A percentile compares a stretch with the other conserved stretches of the same genome.
Conservation (phyloP, 2,113 vertebrate species). For the Erythrocercus mccallii region DNA sequence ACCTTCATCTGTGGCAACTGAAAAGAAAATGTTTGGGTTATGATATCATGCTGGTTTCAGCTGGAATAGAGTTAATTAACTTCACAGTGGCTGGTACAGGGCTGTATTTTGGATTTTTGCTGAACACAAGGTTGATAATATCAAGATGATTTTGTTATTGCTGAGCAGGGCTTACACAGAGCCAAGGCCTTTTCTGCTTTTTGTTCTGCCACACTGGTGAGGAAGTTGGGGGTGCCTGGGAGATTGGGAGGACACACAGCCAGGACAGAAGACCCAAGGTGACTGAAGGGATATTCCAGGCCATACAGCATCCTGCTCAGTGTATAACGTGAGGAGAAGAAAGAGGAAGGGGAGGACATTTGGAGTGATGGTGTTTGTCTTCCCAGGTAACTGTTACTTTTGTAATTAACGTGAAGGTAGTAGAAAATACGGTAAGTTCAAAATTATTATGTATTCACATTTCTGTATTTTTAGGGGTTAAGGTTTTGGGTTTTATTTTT, state of each 20-base stretch:
- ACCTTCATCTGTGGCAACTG: background rate
- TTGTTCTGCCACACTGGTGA: background rate
- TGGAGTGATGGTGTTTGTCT: background rate
- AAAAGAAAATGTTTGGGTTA: background rate
- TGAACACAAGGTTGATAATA: background rate
- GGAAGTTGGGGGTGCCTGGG: background rate
- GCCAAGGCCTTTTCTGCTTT: background rate
- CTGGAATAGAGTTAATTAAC: background rate
- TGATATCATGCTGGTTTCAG: background rate
- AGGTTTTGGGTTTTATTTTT: background rate
- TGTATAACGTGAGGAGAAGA: background rate
- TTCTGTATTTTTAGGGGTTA: background rate
- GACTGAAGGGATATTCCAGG: background rate
- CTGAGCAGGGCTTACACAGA: background rate
- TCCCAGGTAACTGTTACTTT: background rate
- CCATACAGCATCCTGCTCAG: accelerated
- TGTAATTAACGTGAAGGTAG: background rate
- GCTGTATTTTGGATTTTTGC: background rate
- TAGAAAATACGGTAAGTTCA: background rate
- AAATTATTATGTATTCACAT: background rate
- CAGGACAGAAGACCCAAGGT: background rate
- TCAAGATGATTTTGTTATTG: background rate
- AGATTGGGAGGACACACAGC: background rate
- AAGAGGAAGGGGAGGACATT: background rate
- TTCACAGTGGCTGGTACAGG: background rate